Evolutionary conservation across 2,113 vertebrate genomes (phyloP).

Genomic region (Eonycteris spelaea): DNA sequence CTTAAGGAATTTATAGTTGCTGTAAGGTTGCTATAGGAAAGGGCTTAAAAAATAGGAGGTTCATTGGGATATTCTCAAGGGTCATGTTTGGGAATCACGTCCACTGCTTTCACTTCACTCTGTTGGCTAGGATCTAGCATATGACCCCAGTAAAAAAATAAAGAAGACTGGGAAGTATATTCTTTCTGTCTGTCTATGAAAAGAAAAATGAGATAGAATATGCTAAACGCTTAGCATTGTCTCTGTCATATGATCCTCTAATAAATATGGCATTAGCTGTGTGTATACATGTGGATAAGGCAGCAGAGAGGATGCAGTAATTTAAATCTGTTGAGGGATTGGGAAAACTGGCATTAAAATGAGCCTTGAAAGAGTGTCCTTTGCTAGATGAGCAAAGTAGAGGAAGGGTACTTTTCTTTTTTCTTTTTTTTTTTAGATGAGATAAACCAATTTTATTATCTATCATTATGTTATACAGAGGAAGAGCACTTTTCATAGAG

Average conservation of each 20-base stretch:
- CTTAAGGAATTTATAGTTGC: background rate
- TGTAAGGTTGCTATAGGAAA: background rate
- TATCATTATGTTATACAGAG: background rate
- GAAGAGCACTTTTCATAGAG: background rate
- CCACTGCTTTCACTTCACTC: background rate
- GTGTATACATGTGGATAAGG: rapidly evolving
- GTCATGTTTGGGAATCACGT: background rate
- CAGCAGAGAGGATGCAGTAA: rapidly evolving
- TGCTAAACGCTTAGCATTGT: background rate
- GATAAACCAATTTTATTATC: no score
- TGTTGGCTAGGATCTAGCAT: background rate
- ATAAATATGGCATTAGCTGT: background rate
- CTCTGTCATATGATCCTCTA: background rate
- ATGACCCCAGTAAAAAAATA: background rate
- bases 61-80: background rate
- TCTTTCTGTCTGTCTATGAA: background rate
- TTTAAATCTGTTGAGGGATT: background rate
- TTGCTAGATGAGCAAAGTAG: background rate
- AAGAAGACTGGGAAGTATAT: background rate
- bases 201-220: background rate
- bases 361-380: background rate
- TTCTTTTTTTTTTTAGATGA: no score
- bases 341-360: background rate
- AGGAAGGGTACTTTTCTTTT: background rate
- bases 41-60: background rate